A percentile compares a stretch with the other conserved stretches of the same genome.
Evolutionary conservation across 2,888 invertebrate genomes (phyloP).

Genomic region (Ectropis crepuscularia): DNA sequence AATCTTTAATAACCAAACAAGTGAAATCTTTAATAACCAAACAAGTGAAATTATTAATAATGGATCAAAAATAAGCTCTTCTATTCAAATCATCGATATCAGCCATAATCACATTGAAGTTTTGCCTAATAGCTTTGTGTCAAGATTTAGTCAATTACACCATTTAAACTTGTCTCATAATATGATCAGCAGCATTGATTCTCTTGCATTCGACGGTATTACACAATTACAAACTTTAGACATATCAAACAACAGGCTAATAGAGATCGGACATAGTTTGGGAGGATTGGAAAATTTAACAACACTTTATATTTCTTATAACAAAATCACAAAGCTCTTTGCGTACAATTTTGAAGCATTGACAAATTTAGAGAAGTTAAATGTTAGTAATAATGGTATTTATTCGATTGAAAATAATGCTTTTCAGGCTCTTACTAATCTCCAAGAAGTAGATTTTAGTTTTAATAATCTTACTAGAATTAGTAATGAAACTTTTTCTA

Average conservation of each 20-base stretch:
- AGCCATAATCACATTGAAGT: constrained; percentile 19
- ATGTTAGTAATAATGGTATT: constrained; percentile 18
- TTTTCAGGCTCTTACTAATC: constrained; percentile 19
- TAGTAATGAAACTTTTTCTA: constrained; percentile 10
- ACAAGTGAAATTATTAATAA: neutral
- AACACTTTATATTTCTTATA: constrained; percentile 11
- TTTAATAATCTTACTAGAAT: constrained; percentile 28
- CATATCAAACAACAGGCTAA: constrained; percentile 19
- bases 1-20: too few species aligned
- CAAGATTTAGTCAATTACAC: constrained; percentile 11
- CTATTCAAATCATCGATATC: constrained; percentile 16
- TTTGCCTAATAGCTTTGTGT: constrained; percentile 17
- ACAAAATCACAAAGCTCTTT: constrained; percentile 16
- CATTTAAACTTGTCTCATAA: constrained; percentile 24
- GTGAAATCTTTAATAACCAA: too few species aligned
- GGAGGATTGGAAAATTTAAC: constrained; percentile 18
- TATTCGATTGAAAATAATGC: constrained; percentile 6
- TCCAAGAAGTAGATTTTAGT: constrained; percentile 30
- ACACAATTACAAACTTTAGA: constrained; percentile 22
- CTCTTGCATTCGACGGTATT: constrained; percentile 24
- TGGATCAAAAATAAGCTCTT: constrained; percentile 1
- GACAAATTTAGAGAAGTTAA: constrained; percentile 18
- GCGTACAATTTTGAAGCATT: constrained; percentile 18
- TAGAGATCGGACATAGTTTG: constrained; percentile 19
- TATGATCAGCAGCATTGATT: constrained; percentile 13